A percentile compares a stretch with the other conserved stretches of the same genome.
Evolutionary conservation across 1,140 invertebrate genomes (phyloP).

Genomic region (Monomorium pharaonis): DNA sequence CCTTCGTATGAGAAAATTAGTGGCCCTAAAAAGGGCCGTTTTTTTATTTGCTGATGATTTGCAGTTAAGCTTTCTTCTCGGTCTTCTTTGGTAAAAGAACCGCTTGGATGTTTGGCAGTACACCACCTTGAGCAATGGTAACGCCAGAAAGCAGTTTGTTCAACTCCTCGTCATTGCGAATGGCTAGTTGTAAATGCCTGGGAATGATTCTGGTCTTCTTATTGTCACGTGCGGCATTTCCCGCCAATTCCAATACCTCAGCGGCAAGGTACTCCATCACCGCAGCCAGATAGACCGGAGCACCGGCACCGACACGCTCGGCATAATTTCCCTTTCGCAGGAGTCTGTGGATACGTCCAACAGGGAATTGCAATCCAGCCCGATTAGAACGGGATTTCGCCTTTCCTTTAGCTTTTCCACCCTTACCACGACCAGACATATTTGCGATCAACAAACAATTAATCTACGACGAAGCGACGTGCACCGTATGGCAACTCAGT

Average conservation of each 20-base stretch:
- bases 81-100: slow-evolving; percentile 78
- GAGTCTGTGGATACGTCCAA: slow-evolving; percentile 89
- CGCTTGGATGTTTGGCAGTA: slow-evolving; percentile 84
- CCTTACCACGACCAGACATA: slow-evolving; percentile 88
- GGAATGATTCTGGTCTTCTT: slow-evolving; percentile 91
- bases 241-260: slow-evolving; percentile 92
- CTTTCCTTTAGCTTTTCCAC: slow-evolving; percentile 88
- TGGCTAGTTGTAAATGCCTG: slow-evolving; percentile 92
- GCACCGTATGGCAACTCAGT: accelerated
- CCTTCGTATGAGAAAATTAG: slow-evolving; percentile 62
- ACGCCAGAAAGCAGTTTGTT: slow-evolving; percentile 92
- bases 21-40: slow-evolving; percentile 71
- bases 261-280: slow-evolving; percentile 88
- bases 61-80: slow-evolving; percentile 66
- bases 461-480: not conserved
- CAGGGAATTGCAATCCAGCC: slow-evolving; percentile 90
- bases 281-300: slow-evolving; percentile 90
- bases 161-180: slow-evolving; percentile 94
- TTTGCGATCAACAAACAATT: not conserved
- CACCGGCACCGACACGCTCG: slow-evolving; percentile 89
- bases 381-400: slow-evolving; percentile 88
- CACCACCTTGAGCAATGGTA: slow-evolving; percentile 94
- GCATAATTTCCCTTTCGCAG: slow-evolving; percentile 90
- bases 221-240: slow-evolving; percentile 90
- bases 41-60: not conserved